Evolutionary conservation across 2,888 invertebrate species (phyloP).

Genomic region (Altica lythri): DNA sequence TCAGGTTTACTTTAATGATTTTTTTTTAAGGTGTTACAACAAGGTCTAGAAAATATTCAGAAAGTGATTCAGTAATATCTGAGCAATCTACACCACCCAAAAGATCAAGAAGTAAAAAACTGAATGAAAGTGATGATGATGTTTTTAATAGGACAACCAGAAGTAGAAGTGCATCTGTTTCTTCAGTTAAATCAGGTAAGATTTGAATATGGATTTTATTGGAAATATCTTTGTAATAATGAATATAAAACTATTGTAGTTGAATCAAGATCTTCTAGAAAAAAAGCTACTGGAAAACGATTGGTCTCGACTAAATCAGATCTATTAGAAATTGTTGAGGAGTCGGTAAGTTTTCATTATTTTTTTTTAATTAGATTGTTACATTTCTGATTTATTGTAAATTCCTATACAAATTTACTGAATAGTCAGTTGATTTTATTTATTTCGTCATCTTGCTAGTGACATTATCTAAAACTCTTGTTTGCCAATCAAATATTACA

Average conservation of each 20-base stretch:
- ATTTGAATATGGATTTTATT: background rate
- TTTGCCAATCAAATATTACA: no score
- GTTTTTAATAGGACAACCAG: constrained; percentile 25
- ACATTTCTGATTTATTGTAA: background rate
- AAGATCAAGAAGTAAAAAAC: constrained; percentile 28
- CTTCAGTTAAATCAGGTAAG: constrained; percentile 38
- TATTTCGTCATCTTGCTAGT: background rate
- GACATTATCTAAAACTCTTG: no score
- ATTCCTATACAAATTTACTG: background rate
- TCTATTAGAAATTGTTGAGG: constrained; percentile 36
- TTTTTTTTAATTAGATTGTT: background rate
- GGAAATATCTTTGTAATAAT: background rate
- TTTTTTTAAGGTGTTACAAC: constrained; percentile 34
- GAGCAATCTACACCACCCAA: constrained; percentile 35
- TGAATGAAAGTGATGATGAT: background rate
- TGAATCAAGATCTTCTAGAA: constrained; percentile 25
- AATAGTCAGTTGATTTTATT: background rate
- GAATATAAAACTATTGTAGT: constrained; percentile 26
- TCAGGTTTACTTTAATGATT: background rate
- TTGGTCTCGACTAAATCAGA: constrained; percentile 26
- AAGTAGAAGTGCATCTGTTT: constrained; percentile 36
- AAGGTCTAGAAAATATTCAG: constrained; percentile 36
- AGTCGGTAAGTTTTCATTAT: constrained; percentile 2
- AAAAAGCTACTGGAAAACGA: constrained; percentile 26
- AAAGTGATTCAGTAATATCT: constrained; percentile 36